These are phyloP conservation scores for Spodoptera littoralis DNA, from an alignment of 2,888 invertebrate genomes.

Conservation along the genomic window DNA sequence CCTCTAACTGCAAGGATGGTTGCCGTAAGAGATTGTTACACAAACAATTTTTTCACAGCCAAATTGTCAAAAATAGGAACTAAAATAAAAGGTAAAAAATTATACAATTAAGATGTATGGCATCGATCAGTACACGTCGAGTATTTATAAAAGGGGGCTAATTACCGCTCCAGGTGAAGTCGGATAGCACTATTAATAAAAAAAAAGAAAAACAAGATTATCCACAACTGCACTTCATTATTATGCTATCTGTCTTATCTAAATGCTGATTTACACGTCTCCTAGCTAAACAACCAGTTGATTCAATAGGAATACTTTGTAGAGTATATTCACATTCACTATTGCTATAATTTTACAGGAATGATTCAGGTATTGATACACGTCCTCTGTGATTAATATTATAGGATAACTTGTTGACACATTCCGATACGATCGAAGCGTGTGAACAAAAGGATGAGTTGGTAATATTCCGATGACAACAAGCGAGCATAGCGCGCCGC, in stretches of 20 bases:
- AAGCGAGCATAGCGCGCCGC: not conserved
- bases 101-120: constrained; percentile 14
- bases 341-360: not conserved
- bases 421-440: not conserved
- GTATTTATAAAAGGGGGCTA: constrained; percentile 46
- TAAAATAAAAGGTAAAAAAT: constrained; percentile 1
- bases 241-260: constrained; percentile 16
- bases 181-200: constrained; percentile 50
- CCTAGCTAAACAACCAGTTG: constrained; percentile 8
- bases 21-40: constrained; percentile 31
- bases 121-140: constrained; percentile 38
- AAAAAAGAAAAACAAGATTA: constrained; percentile 49
- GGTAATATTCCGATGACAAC: not conserved
- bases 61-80: not conserved
- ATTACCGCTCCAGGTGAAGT: constrained; percentile 54
- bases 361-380: no score
- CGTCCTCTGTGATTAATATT: not conserved
- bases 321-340: not conserved
- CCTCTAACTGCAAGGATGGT: constrained; percentile 37
- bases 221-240: constrained; percentile 32
- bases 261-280: constrained; percentile 38
- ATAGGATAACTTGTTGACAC: not conserved
- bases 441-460: constrained; percentile 7
- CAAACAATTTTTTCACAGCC: not conserved
- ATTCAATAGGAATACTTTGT: constrained; percentile 5